Conservation (phyloP, 2,888 invertebrate species). For the Phyto melanocephala region DNA sequence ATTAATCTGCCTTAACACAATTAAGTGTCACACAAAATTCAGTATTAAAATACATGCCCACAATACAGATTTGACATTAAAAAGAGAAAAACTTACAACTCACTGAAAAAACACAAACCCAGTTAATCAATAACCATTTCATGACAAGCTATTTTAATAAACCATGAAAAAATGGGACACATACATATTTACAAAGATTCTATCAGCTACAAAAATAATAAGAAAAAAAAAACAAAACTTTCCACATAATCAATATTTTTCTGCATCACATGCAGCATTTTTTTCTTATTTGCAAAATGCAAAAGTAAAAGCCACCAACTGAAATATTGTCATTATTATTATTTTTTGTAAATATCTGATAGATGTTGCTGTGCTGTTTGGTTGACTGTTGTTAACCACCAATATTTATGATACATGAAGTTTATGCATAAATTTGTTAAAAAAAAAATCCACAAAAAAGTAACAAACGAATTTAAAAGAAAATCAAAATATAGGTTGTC, state of each 20-base stretch:
- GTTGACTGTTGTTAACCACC: constrained; percentile 47
- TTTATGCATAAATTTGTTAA: constrained; percentile 60
- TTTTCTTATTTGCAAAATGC: background rate
- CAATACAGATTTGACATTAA: background rate
- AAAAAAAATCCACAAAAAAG: background rate
- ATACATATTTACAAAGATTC: constrained; percentile 48
- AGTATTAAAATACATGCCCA: background rate
- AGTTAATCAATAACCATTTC: constrained; percentile 57
- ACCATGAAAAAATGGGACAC: constrained; percentile 57
- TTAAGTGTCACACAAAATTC: constrained; percentile 2
- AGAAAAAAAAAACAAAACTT: constrained; percentile 7
- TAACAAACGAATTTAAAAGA: background rate
- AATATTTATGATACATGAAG: constrained; percentile 59
- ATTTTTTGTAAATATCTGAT: too few species aligned
- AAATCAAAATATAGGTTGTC: constrained; percentile 61
- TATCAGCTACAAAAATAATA: background rate
- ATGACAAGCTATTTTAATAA: constrained; percentile 52
- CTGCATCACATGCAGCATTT: constrained; percentile 22
- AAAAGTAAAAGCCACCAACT: constrained; percentile 61
- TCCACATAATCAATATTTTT: constrained; percentile 48
- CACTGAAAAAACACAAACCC: background rate
- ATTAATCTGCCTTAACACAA: background rate
- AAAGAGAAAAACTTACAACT: background rate
- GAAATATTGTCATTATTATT: constrained; percentile 55
- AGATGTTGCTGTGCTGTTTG: background rate